Evolutionary conservation across 2,888 invertebrate species (phyloP), one percentile per base, ranked within the genome.

Genomic region (Phengaris alcon): DNA sequence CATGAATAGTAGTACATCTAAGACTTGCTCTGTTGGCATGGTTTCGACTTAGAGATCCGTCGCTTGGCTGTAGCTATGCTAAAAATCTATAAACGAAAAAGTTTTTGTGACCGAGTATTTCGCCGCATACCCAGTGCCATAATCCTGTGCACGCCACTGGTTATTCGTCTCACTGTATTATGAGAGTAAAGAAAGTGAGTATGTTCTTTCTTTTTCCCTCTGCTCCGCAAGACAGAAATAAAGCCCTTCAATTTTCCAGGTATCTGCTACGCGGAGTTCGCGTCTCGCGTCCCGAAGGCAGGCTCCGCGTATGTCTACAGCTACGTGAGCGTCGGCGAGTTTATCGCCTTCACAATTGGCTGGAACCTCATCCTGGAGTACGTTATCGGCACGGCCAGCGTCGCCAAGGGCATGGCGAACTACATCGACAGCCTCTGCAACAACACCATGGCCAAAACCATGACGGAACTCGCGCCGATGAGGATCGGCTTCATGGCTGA

Each of bases 351-450:
- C 88, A 94, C 97, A 59, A 97, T 98, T 83, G 98, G 98, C 46
- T 98, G 98, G 98, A 98, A 98, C 89, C 95, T 98, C 73, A 97
- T 98, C 80, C 87, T 98, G 84, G 98, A 98, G 87, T 97, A 98
- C 88, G 95, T 97, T 15, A 97, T 98, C 77, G 98, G 96, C 48
- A 95, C 96, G 0, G 96, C 97, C 35, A 96, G 97, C 82, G 96
- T 97, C 3, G 97, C 97, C 35, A 95, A 96, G 95, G 96, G 81
- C 81, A 95, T 97, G 84, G 96, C 97, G 83, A 94, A 95, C 76
- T 97, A 97, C 86, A 93, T 97, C 77, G 97, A 97, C 86, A 95
- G 95, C 12, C 85, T 97, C 9, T 91, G 95, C 75, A 95, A 96
- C 81, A 95, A 96, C 81, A 94, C 95, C 10, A 95, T 97, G 91